Conservation (phyloP, 2,797 vertebrate genomes). For the Sebastes cheni region DNA sequence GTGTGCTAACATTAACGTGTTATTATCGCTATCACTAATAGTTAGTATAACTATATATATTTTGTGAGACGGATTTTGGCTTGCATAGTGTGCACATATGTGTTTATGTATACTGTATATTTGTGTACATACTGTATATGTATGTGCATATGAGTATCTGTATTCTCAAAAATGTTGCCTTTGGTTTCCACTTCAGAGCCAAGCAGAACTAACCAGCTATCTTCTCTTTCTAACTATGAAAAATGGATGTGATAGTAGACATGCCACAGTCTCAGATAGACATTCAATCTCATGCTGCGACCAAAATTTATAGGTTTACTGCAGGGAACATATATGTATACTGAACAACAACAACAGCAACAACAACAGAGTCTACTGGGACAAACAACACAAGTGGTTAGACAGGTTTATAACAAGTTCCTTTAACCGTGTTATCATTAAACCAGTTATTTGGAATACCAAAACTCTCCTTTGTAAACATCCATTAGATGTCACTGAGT, state of each 20-base stretch:
- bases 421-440: neutral
- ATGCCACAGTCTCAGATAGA: neutral
- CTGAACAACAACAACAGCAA: neutral
- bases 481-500: neutral
- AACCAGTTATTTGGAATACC: constrained; percentile 19
- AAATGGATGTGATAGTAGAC: neutral
- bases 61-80: neutral
- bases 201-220: neutral
- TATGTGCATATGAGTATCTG: neutral
- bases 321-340: neutral
- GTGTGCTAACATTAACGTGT: too few relatives aligned
- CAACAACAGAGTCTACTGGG: neutral
- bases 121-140: neutral
- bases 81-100: neutral
- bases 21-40: too few relatives aligned
- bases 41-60: neutral
- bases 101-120: neutral
- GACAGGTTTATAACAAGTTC: constrained; percentile 30
- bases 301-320: neutral
- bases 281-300: neutral
- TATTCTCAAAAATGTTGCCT: neutral
- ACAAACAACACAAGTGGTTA: neutral
- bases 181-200: neutral
- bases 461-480: constrained; percentile 34
- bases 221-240: neutral